A percentile compares a stretch with the other conserved stretches of the same genome.
Evolutionary conservation across 2,888 invertebrate species (phyloP).

Genomic region (Polydesmus complanatus): DNA sequence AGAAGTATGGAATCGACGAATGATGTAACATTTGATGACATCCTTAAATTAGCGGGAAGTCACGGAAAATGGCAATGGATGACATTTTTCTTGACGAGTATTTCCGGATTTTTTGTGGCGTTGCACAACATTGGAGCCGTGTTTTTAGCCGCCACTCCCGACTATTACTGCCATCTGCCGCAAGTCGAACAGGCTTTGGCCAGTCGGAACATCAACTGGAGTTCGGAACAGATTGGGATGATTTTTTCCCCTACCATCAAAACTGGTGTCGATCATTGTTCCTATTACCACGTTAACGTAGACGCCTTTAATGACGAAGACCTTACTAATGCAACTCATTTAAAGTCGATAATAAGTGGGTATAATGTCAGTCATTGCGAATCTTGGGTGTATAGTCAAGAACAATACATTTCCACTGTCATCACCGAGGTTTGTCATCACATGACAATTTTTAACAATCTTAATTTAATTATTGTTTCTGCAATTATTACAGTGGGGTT

Average conservation of each 20-base stretch:
- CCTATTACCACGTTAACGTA: neutral
- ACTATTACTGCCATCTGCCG: conserved; percentile 14
- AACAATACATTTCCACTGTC: conserved; percentile 48
- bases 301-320: neutral
- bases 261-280: neutral
- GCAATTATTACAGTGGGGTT: conserved; percentile 45
- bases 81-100: conserved; percentile 12
- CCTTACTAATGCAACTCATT: neutral
- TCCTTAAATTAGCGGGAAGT: conserved; percentile 8
- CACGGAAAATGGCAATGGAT: conserved; percentile 17
- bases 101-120: conserved; percentile 15
- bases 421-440: conserved; percentile 44
- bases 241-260: neutral
- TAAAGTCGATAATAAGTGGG: neutral
- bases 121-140: conserved; percentile 17
- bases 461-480: neutral
- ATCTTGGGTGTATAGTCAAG: conserved; percentile 47
- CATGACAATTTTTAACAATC: neutral
- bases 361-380: conserved; percentile 35
- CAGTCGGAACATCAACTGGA: neutral
- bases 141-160: conserved; percentile 17
- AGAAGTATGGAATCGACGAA: too few species aligned
- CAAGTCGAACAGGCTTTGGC: neutral
- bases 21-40: conserved; percentile 15
- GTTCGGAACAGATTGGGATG: conserved; percentile 2